phyloP scores from a whole-genome alignment of 2,888 invertebrate species.

The Scrobipalpa atriplicella region DNA sequence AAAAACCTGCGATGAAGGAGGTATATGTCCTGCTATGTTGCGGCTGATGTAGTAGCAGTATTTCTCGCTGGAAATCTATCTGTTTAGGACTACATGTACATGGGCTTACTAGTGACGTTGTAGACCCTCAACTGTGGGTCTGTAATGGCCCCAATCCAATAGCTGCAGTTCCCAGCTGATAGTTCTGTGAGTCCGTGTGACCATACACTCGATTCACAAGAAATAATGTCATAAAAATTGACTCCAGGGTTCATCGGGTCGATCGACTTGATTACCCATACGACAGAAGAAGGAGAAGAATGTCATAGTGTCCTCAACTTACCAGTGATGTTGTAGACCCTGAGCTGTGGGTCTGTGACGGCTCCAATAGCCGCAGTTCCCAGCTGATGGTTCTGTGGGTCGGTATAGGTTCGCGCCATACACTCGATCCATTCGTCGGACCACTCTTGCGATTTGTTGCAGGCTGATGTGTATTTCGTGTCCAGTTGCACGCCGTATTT shows the following conservation, averaged over 20 bases:
- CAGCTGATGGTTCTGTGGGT: conserved; percentile 91
- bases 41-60: no score
- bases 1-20: no score
- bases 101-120: conserved; percentile 69
- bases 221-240: no score
- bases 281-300: no score
- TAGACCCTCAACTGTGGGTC: conserved; percentile 84
- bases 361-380: conserved; percentile 90
- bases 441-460: conserved; percentile 60
- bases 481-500: conserved; percentile 73
- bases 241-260: no score
- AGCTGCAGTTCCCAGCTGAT: conserved; percentile 89
- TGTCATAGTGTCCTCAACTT: no score
- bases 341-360: conserved; percentile 82
- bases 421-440: conserved; percentile 88
- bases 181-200: conserved; percentile 91
- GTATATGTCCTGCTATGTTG: no score
- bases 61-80: no score
- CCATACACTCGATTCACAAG: conserved; percentile 81
- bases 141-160: conserved; percentile 85
- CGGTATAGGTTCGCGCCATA: conserved; percentile 84
- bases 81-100: neutral
- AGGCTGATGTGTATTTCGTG: conserved; percentile 62
- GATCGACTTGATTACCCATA: no score
- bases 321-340: conserved; percentile 80